These are phyloP conservation scores for Elanus axillaris DNA, from an alignment of 2,113 vertebrate genomes.

Conservation along the genomic window DNA sequence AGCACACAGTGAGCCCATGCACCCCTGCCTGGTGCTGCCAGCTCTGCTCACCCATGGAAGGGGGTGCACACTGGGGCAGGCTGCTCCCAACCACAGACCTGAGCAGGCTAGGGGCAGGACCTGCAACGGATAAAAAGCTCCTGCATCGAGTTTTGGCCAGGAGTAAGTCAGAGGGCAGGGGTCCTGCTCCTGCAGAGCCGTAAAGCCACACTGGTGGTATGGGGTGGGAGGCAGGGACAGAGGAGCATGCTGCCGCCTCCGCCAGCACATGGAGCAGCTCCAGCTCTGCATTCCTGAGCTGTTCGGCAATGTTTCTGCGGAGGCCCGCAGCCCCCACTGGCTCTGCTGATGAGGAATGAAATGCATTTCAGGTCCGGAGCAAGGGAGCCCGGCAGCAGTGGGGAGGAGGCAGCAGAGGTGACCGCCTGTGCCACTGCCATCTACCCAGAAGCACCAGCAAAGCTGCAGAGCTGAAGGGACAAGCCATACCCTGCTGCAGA, in stretches of 20 bases:
- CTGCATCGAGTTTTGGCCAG: neutral
- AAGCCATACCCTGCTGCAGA: neutral
- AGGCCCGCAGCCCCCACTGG: constrained; percentile 44
- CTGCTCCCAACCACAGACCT: neutral
- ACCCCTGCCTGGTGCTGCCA: rapidly evolving
- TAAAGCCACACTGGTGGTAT: neutral
- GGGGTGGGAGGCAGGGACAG: neutral
- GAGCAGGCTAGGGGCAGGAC: neutral
- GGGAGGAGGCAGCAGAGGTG: neutral
- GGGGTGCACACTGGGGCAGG: neutral
- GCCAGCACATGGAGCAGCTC: constrained; percentile 60
- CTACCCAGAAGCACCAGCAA: neutral
- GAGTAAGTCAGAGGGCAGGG: neutral
- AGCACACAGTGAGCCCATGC: neutral
- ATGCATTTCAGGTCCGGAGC: neutral
- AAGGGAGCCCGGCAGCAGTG: neutral
- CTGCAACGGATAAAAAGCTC: neutral
- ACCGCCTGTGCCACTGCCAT: neutral
- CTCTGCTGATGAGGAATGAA: constrained; percentile 16
- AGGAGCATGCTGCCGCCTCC: constrained; percentile 32
- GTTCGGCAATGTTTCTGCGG: constrained; percentile 63
- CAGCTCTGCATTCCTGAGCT: constrained; percentile 72
- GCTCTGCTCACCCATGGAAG: rapidly evolving
- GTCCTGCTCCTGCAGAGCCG: neutral
- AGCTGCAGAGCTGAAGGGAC: neutral